These are phyloP conservation scores for Peromyscus californicus DNA, from an alignment of 2,113 vertebrate genomes.

Conservation along the genomic window DNA sequence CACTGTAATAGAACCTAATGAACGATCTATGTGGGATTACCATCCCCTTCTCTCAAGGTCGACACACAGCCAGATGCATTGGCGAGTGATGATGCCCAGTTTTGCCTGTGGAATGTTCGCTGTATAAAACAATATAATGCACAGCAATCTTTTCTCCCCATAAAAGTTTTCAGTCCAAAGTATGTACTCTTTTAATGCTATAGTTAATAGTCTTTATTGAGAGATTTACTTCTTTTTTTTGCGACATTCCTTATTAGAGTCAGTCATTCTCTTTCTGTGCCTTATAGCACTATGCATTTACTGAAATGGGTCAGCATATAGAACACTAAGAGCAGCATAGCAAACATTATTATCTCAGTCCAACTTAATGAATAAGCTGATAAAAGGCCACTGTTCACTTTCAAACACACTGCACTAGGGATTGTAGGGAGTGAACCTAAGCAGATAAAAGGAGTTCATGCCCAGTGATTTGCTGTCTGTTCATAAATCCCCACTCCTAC, in stretches of 20 bases:
- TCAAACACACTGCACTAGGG: background rate
- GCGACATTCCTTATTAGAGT: background rate
- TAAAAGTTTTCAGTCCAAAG: background rate
- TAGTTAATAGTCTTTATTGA: constrained; percentile 32
- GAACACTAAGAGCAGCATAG: background rate
- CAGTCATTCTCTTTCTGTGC: background rate
- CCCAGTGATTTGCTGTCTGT: background rate
- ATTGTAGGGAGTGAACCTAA: background rate
- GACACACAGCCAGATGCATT: background rate
- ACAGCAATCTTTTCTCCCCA: background rate
- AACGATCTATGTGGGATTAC: background rate
- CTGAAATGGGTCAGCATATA: background rate
- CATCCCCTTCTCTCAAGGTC: background rate
- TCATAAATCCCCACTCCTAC: background rate
- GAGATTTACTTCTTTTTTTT: constrained; percentile 15
- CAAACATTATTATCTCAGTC: background rate
- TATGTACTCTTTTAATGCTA: constrained; percentile 5
- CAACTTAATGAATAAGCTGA: background rate
- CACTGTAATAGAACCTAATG: too few species aligned
- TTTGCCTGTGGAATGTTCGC: background rate
- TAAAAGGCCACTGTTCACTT: background rate
- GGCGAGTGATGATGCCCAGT: background rate
- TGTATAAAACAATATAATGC: background rate
- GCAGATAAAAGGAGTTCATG: background rate
- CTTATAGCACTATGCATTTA: background rate